Evolutionary conservation across 2,888 invertebrate species (phyloP).

Genomic region (Eilema caniola): DNA sequence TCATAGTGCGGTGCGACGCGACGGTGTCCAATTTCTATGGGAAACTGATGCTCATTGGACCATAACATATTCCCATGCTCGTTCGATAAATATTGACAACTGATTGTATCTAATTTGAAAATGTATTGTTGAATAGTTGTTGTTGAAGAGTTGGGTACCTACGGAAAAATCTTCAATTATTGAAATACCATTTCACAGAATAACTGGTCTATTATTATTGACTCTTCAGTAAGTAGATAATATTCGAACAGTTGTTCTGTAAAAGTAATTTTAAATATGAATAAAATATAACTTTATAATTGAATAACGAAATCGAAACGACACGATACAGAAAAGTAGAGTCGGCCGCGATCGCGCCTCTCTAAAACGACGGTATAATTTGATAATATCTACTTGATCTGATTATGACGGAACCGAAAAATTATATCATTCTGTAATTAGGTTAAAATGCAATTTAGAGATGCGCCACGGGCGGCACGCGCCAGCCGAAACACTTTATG

Average conservation of each 20-base stretch:
- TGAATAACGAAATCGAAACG: conserved; percentile 57
- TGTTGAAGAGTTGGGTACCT: neutral
- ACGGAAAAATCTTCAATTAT: no score
- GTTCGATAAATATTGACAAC: conserved; percentile 44
- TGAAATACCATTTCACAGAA: no score
- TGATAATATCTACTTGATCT: conserved; percentile 82
- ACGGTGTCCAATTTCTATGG: conserved; percentile 78
- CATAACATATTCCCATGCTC: conserved; percentile 54
- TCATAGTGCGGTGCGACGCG: conserved; percentile 47
- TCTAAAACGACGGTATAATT: conserved; percentile 77
- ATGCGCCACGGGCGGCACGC: conserved; percentile 81
- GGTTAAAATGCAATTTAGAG: conserved; percentile 86
- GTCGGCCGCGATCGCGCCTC: conserved; percentile 68
- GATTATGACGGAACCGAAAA: conserved; percentile 85
- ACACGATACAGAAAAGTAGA: conserved; percentile 35
- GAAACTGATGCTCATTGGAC: conserved; percentile 68
- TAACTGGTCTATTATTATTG: no score
- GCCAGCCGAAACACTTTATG: conserved; percentile 66
- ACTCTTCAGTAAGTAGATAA: neutral
- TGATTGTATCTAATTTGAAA: conserved; percentile 26
- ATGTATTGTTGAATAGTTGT: neutral
- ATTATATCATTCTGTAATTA: conserved; percentile 85
- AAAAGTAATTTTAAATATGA: conserved; percentile 16
- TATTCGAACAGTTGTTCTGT: no score
- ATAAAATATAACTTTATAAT: conserved; percentile 30